Evolutionary conservation across 2,797 vertebrate genomes (phyloP).

Genomic region (Sebastes taczanowskii): DNA sequence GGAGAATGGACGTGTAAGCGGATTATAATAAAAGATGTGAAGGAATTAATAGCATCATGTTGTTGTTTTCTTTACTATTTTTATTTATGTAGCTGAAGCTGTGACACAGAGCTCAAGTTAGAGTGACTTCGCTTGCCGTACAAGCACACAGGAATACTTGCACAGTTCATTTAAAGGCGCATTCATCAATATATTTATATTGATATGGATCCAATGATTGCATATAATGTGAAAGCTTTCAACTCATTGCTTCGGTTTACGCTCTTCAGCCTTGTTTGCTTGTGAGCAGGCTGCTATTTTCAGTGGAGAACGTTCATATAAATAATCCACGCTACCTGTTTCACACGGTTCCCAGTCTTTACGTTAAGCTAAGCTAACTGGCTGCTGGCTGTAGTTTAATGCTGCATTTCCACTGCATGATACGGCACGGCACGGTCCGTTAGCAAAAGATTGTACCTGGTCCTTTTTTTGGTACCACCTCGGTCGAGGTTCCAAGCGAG

Average conservation of each 20-base stretch:
- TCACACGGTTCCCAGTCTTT: background rate
- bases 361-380: background rate
- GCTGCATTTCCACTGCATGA: background rate
- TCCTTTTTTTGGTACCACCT: background rate
- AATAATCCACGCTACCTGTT: background rate
- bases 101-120: background rate
- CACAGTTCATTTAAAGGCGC: background rate
- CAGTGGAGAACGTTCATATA: background rate
- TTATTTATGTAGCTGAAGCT: background rate
- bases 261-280: background rate
- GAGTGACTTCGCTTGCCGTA: background rate
- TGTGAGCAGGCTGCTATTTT: background rate
- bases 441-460: background rate
- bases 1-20: conserved; percentile 15
- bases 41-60: conserved; percentile 37
- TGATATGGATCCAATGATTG: background rate
- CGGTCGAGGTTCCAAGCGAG: background rate
- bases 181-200: background rate
- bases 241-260: background rate
- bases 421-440: background rate
- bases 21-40: conserved; percentile 15
- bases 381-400: no score
- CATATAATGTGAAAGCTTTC: background rate
- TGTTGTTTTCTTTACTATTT: conserved; percentile 1
- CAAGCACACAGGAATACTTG: background rate